Evolutionary conservation across 1,140 invertebrate species (phyloP).

Genomic region (Eurosta solidaginis): DNA sequence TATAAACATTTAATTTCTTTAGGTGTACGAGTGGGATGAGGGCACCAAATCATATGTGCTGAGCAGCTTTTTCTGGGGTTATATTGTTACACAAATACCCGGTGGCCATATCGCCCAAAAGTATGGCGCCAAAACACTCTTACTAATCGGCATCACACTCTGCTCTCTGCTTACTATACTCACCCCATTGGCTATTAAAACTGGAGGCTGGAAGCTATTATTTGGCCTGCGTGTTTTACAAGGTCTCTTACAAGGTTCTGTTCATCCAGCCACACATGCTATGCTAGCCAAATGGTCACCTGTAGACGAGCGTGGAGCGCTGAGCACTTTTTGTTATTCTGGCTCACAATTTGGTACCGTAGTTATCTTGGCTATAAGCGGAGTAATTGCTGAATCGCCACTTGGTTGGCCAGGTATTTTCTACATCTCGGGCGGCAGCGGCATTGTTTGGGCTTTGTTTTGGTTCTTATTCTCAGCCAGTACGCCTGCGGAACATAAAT

Average conservation of each 20-base stretch:
- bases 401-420: constrained; percentile 80
- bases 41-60: constrained; percentile 51
- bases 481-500: constrained; percentile 64
- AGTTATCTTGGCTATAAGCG: constrained; percentile 67
- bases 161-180: constrained; percentile 61
- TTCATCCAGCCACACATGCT: constrained; percentile 81
- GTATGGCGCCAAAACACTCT: constrained; percentile 65
- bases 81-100: constrained; percentile 51
- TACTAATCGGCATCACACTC: constrained; percentile 41
- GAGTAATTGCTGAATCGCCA: constrained; percentile 67
- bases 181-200: constrained; percentile 52
- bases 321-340: constrained; percentile 67
- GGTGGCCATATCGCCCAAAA: constrained; percentile 52
- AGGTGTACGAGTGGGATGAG: constrained; percentile 37
- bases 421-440: constrained; percentile 72
- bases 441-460: constrained; percentile 66
- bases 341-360: constrained; percentile 77
- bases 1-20: constrained; percentile 37
- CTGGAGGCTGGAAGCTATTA: constrained; percentile 66
- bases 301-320: constrained; percentile 64
- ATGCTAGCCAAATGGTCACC: constrained; percentile 81
- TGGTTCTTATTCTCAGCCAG: constrained; percentile 72
- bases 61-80: constrained; percentile 69
- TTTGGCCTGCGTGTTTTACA: constrained; percentile 69
- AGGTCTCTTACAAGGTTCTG: constrained; percentile 79